Base-by-base conservation (phyloP, 2,113 vertebrate species). In the Misgurnus anguillicaudatus region DNA sequence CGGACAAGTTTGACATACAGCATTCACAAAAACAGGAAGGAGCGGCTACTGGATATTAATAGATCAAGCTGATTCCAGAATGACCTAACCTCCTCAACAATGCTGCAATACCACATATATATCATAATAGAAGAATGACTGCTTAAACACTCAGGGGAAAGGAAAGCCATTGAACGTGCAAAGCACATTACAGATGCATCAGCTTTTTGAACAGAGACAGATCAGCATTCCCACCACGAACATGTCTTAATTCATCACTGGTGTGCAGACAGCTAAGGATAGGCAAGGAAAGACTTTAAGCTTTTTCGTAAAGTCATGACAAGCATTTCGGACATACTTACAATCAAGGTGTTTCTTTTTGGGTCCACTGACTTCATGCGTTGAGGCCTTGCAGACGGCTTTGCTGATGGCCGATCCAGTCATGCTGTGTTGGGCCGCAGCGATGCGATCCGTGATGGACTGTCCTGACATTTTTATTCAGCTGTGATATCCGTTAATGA, bases 281-380 rank as follows among this genome's bases (percentile, higher is more conserved):
- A 61, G 66, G 75, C 80, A 70, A 11, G 24, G 11, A 66, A 31
- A 64, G 31, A 17, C 55, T 51, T 19, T 73, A 14, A 72, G 66
- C 24, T 51, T 42, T 10, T 51, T 39, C 14, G 6, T 14, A 48
- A 31, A 24, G 48, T 21, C 5, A 47, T 17, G 24, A 61, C 10
- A 9, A 9, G 10, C 36, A n/a, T 31, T 16, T 69, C 5, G 65
- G 47, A n/a, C 9, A 70, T 79, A 96, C 94, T 96, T 89, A 96
- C 95, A 96, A 89, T 96, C 95, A 4, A 96, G 92, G 85, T 96
- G 95, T 73, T 96, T 96, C 91, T 95, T 96, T 89, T 96, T 96
- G 84, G 95, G 95, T 74, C 94, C 95, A 87, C 94, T 95, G 81
- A 95, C 92, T 89, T 96, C 95, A 61, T 96, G 95, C 8, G 95